These are phyloP conservation scores for Saccostrea echinata DNA, from an alignment of 1,140 invertebrate species.

Conservation along the genomic window DNA sequence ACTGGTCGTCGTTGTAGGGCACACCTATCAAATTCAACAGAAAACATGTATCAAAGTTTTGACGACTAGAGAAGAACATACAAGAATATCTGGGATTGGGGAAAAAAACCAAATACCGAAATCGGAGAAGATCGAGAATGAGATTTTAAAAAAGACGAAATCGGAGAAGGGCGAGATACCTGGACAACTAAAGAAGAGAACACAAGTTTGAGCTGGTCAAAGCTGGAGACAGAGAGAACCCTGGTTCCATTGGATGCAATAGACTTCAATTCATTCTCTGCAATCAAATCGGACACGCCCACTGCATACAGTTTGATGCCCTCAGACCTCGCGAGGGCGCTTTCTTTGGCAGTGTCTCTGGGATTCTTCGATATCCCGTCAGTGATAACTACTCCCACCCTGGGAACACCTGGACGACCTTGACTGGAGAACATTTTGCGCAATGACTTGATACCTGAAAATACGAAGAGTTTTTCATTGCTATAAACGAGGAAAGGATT, in stretches of 20 bases:
- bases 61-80: not conserved
- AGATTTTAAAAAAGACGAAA: not conserved
- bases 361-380: conserved; percentile 61
- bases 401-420: conserved; percentile 54
- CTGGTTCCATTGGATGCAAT: conserved; percentile 56
- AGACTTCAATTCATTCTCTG: conserved; percentile 52
- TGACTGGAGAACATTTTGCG: conserved; percentile 49
- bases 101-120: not conserved
- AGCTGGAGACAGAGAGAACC: conserved; percentile 55
- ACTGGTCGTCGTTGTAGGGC: conserved; percentile 56
- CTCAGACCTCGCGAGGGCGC: conserved; percentile 39
- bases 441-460: conserved; percentile 50
- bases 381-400: conserved; percentile 63
- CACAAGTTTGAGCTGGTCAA: conserved; percentile 55
- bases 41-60: not conserved
- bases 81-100: too few species aligned
- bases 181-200: conserved; percentile 45
- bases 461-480: not conserved
- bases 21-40: conserved; percentile 27
- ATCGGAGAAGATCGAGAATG: not conserved
- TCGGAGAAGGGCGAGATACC: not conserved
- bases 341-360: conserved; percentile 47
- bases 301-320: conserved; percentile 62
- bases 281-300: conserved; percentile 56
- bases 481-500: too few species aligned